These are phyloP conservation scores for Merluccius polli DNA, from an alignment of 2,797 vertebrate genomes.

Conservation along the genomic window DNA sequence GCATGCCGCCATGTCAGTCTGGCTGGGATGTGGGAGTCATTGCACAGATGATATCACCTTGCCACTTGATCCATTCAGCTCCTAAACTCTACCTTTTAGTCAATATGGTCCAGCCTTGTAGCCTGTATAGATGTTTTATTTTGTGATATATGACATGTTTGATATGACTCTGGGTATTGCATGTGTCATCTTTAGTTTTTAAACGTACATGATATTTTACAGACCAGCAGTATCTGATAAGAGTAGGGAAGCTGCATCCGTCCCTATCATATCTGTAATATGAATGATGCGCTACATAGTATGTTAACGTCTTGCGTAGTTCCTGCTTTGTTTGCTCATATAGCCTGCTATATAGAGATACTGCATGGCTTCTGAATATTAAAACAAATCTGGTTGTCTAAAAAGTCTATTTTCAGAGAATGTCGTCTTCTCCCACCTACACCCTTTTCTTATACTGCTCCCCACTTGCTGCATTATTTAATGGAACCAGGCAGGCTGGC, in stretches of 20 bases:
- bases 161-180: background rate
- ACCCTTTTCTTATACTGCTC: constrained; percentile 45
- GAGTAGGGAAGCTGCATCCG: background rate
- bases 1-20: too few species aligned
- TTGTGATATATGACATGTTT: background rate
- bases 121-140: too few species aligned
- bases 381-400: constrained; percentile 27
- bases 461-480: constrained; percentile 64
- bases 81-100: too few species aligned
- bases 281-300: background rate
- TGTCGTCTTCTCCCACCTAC: constrained; percentile 48
- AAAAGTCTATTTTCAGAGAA: constrained; percentile 62
- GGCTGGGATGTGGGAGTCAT: too few species aligned
- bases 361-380: constrained; percentile 16
- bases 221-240: too few species aligned
- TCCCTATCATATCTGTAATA: background rate
- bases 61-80: too few species aligned
- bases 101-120: too few species aligned
- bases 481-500: constrained; percentile 35
- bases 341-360: background rate
- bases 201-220: background rate
- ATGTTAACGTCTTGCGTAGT: background rate
- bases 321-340: background rate
- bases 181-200: background rate
- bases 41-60: too few species aligned